Base-by-base conservation (phyloP, 2,113 vertebrate genomes). In the Anoplopoma fimbria region DNA sequence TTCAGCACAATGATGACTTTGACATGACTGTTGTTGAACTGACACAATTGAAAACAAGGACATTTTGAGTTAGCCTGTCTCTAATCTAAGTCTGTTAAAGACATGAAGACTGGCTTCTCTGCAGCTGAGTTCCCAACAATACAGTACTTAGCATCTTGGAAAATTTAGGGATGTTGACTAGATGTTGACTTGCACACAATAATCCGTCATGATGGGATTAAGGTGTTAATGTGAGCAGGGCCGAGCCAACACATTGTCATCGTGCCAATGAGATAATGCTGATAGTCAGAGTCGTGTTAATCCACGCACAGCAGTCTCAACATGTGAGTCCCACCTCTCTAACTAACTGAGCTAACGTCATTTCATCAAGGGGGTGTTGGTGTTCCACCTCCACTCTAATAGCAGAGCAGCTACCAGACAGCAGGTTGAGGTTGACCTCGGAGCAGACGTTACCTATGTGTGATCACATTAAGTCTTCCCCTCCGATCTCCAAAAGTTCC, bases 141-240 rank as follows among this genome's bases (percentile, higher is more conserved):
- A 29, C 40, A 68, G 42, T 21, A 47, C 6, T 27, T 47, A 25
- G 64, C 29, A 68, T 45, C 38, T 47, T 47, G 40, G 25, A 2
- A 21, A 47, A 47, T 15, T 29, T 68, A 2, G 27, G 64, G 17
- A 68, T 68, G 25, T 68, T 68, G 65, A 68, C 42, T 49, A 23
- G 42, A 51, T 69, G 42, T 69, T 6, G 6, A 49, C 67, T 36
- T 25, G 33, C 49, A 55, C 69, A 25, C 49, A 38, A 9, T 55
- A 55, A 70, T 55, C 69, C 49, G 23, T 36, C 69, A 6, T 72
- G 23, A 72, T 29, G 25, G 6, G 25, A 31, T 58, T 72, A 72
- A 23, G n/a, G 33, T 72, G 4, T 58, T 40, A 42, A 58, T 40
- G 36, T 45, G 0, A 67, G 14, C 19, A 29, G n/a, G 25, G n/a